Base-by-base conservation (phyloP, 2,888 invertebrate species). In the Orchesellides sinensis region DNA sequence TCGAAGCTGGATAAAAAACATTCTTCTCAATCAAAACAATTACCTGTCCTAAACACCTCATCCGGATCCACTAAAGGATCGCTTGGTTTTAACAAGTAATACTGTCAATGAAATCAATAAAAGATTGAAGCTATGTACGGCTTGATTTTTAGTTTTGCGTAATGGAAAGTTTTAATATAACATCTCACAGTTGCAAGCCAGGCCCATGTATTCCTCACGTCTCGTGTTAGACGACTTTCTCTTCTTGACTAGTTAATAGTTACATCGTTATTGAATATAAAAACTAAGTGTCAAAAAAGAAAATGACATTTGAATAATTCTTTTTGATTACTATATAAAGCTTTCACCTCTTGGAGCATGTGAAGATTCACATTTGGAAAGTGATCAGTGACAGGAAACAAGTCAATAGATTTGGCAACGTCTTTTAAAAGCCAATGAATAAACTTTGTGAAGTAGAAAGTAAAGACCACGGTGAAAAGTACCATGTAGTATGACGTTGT, bases 111-210 rank as follows among this genome's bases (percentile, higher is more conserved):
- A 14, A 19, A n/a, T 14, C 2, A 29, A 32, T n/a, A 17, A n/a
- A 32, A 3, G 17, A 4, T 35, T 21, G 35, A 14, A 29, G 29
- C 61, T 27, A 3, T 32, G 23, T 1, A 35, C 35, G n/a, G n/a
- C n/a, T n/a, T n/a, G n/a, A 35, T 29, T 10, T 17, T 35, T 63
- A 35, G 1, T 12, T 56, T 5, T 56, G 14, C 56, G 14, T 6
- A 32, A 10, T 32, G 32, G 5, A 32, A 32, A 6, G 40, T 40
- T n/a, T n/a, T 2, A 40, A 40, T 40, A 40, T 40, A 54, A 27
- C 52, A 27, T 35, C 49, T 63, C 23, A 74, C 75, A 17, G 19
- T 83, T 12, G 83, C 83, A 45, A 83, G 66, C 83, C 83, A 83
- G 12, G 70, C 63, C 83, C 83, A 83, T 14, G 83, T 68, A 40